These are phyloP conservation scores for Tragelaphus strepsiceros DNA, from an alignment of 2,113 vertebrate species.

Conservation along the genomic window DNA sequence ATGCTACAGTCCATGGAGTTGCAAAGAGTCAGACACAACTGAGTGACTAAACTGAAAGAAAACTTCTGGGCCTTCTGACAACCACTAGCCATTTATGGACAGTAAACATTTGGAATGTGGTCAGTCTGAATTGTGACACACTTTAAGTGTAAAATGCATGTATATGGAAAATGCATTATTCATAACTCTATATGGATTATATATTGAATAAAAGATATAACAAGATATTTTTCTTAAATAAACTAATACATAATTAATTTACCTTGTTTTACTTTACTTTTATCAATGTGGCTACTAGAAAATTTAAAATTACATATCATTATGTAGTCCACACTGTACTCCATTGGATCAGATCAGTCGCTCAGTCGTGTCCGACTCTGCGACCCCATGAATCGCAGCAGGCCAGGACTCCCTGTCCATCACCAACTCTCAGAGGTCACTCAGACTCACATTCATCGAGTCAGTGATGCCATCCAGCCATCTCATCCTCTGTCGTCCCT, in stretches of 20 bases:
- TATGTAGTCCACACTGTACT: not conserved
- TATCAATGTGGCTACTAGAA: not conserved
- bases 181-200: not conserved
- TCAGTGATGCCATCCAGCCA: no score
- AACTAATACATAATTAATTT: not conserved
- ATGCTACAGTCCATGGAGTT: not conserved
- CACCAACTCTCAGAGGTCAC: no score
- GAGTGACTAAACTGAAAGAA: not conserved
- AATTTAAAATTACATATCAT: not conserved
- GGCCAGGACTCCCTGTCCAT: no score
- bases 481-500: no score
- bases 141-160: not conserved
- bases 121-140: not conserved
- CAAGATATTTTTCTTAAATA: not conserved
- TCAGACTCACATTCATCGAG: no score
- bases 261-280: not conserved
- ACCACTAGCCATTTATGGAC: not conserved
- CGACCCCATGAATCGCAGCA: no score
- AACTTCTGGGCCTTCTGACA: not conserved
- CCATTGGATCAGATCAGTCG: not conserved
- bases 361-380: no score
- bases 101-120: not conserved
- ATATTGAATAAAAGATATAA: not conserved
- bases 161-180: not conserved
- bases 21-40: rapidly evolving